Evolutionary conservation across 2,113 vertebrate genomes (phyloP), one percentile per base, ranked within the genome.

Genomic region (Mobula hypostoma): DNA sequence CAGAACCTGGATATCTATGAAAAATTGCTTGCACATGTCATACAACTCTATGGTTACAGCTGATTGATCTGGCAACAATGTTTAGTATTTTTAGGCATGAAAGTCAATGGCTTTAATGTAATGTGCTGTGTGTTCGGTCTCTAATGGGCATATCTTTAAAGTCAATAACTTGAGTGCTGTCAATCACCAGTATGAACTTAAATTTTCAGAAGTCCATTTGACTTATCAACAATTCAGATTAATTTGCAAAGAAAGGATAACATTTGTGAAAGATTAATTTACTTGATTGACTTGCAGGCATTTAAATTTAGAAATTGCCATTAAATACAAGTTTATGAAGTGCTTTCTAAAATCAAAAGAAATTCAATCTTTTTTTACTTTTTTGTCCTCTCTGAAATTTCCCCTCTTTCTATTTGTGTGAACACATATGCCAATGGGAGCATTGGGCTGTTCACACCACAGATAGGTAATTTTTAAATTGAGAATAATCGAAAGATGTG

Each of bases 11-110:
- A 90, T 58, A 90, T 90, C 85, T 90, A 66, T 88, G 29, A 90
- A 90, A 90, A 90, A 90, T 90, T 90, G 85, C n/a, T 90, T 90
- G 85, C 85, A 90, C 61, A 88, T 88, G 85, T 88, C 85, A 88
- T 66, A 88, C 29, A 90, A 90, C 63, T 63, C 61, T 32, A 66
- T n/a, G n/a, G 85, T 90, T 90, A 32, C 85, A 90, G 85, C 61
- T 90, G 85, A 90, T 63, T 68, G 61, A 90, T 90, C 40, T 66
- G 61, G 85, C 61, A 90, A 61, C 61, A 90, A 19, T 66, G 85
- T 63, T 68, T 32, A 66, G 85, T 66, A 90, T 90, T 68, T 90
- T 88, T 90, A 66, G 85, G 14, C 15, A 90, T 90, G 61, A 32
- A 66, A 90, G 85, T 90, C 61, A 90, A 68, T 90, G 85, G 61